Evolutionary conservation across 2,113 vertebrate species (phyloP).

Genomic region (Irena cyanogastra): DNA sequence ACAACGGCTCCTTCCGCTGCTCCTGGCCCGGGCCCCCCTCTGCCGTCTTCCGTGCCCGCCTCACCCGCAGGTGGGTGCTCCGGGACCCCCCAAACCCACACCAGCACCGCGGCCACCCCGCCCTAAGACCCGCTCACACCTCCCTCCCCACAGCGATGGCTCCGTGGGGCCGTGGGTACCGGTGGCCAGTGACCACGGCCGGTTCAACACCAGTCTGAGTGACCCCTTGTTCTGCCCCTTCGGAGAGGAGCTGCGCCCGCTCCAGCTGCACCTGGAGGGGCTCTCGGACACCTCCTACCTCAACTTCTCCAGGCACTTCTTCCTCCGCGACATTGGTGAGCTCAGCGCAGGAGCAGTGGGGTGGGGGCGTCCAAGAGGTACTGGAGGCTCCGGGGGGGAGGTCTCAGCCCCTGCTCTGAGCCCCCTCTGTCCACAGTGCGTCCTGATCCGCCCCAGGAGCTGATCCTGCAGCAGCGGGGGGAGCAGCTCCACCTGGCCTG

Average conservation of each 20-base stretch:
- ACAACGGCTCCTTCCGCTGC: not conserved
- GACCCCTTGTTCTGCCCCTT: constrained; percentile 45
- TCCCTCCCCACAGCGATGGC: not conserved
- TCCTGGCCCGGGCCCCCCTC: not conserved
- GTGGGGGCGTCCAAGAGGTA: rapidly evolving
- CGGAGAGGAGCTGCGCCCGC: not conserved
- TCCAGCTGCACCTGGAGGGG: constrained; percentile 31
- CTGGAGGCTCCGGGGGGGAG: not conserved
- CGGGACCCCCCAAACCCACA: rapidly evolving
- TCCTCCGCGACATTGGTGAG: not conserved
- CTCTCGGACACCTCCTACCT: not conserved
- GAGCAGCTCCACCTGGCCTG: constrained; percentile 2
- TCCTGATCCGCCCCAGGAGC: not conserved
- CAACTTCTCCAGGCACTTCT: not conserved
- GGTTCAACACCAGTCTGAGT: not conserved
- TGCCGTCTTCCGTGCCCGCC: not conserved
- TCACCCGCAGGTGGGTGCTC: not conserved
- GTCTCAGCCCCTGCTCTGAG: not conserved
- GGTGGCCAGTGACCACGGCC: rapidly evolving
- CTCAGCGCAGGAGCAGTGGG: rapidly evolving
- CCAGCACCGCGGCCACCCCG: rapidly evolving
- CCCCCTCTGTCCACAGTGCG: not conserved
- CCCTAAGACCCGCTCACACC: not conserved
- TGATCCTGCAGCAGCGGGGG: not conserved
- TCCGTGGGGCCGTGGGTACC: not conserved